Conservation (phyloP, 2,888 invertebrate genomes). For the Lacanobia oleracea region DNA sequence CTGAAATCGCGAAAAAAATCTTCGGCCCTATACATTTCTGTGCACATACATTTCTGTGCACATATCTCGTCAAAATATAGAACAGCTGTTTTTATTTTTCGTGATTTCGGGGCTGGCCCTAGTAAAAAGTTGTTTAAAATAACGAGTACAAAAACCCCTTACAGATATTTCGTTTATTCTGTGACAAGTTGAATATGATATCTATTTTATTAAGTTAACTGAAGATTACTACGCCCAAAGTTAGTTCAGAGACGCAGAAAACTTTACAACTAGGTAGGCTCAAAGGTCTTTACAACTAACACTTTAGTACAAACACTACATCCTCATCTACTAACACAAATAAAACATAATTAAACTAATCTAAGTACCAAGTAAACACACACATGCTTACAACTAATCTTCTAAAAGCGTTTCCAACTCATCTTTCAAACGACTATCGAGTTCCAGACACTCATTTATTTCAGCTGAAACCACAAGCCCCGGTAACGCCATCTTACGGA, state of each 20-base stretch:
- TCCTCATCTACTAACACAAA: conserved; percentile 30
- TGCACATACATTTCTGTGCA: no score
- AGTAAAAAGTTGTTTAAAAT: no score
- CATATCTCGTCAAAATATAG: no score
- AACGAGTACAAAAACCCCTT: no score
- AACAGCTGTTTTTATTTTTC: no score
- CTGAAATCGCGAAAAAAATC: no score
- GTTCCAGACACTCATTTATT: conserved; percentile 68
- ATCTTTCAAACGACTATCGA: conserved; percentile 76
- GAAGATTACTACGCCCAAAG: background rate
- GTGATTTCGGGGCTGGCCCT: no score
- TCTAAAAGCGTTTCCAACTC: conserved; percentile 78
- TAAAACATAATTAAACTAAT: conserved; percentile 61
- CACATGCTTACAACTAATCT: conserved; percentile 68
- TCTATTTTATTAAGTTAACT: background rate
- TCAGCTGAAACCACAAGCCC: conserved; percentile 73
- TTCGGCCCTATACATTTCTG: no score
- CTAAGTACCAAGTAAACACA: conserved; percentile 61
- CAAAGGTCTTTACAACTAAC: background rate
- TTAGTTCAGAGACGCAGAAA: background rate
- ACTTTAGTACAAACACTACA: background rate
- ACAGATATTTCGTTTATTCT: no score
- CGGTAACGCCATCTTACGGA: conserved; percentile 81
- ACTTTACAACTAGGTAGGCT: conserved; percentile 1
- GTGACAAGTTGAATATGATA: no score